Base-by-base conservation (phyloP, 2,888 invertebrate genomes). In the Terebella lapidaria region DNA sequence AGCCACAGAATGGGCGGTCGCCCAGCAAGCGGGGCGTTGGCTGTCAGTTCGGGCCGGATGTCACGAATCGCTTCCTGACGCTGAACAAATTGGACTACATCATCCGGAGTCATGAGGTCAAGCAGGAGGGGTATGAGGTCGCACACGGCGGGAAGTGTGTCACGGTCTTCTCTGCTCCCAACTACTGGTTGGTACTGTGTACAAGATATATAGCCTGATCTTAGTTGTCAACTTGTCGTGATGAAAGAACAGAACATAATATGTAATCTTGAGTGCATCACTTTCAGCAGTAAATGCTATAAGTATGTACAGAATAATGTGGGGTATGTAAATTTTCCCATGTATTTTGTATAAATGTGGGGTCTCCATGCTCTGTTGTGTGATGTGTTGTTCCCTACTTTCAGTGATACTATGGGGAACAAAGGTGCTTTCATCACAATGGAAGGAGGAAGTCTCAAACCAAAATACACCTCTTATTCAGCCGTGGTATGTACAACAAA, bases 81-180 rank as follows among this genome's bases (percentile, higher is more conserved):
- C 81, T 84, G 30, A 99, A 99, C 82, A 87, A 88, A 27, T 85
- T 99, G 58, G 91, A 94, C 73, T 99, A 97, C 81, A 83, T 99
- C 70, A 90, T 99, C 60, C 85, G 97, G 61, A 94, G 94, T 81
- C 99, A 99, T 80, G 99, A 99, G 81, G 96, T 64, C 55, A 97
- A 97, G 83, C 89, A 90, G 71, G 90, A 91, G 59, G 99, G 99
- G 0, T 99, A 95, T 77, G 97, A 99, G 82, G 84, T 92, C 51
- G 90, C 91, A 28, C 99, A 99, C 78, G 88, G 91, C 75, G 94
- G 93, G 42, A 92, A 92, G 78, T 97, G 97, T 80, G 92, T 97
- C 77, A 99, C 99, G 15, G 95, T 99, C 54, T 99, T 99, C 85
- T 96, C 96, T 1, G 99, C 99, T 71, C 99, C 99, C 67, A 99